Conservation (phyloP, 2,113 vertebrate genomes). For the Ondatra zibethicus region DNA sequence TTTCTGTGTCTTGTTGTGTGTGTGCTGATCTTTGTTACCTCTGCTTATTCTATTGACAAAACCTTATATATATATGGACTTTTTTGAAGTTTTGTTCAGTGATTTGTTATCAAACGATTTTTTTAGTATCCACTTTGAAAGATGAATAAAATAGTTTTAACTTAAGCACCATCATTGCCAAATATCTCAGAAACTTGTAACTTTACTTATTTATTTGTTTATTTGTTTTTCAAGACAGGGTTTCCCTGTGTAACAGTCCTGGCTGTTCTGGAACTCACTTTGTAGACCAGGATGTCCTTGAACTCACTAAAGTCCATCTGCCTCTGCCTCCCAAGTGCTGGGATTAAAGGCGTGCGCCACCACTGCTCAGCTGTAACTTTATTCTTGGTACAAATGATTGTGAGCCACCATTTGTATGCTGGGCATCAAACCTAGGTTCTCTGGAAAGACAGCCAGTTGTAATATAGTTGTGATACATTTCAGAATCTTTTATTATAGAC, state of each 20-base stretch:
- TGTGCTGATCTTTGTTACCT: not conserved
- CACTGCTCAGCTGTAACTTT: not conserved
- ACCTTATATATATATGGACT: not conserved
- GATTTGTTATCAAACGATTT: not conserved
- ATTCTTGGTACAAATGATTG: not conserved
- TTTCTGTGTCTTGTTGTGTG: not conserved
- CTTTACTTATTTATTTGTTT: not conserved
- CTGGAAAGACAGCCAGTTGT: not conserved
- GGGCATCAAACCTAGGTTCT: not conserved
- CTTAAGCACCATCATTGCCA: not conserved
- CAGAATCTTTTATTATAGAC: not conserved
- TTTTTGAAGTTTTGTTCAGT: not conserved
- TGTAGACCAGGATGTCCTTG: too few relatives aligned
- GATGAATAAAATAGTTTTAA: not conserved
- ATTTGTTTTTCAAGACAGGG: too few relatives aligned
- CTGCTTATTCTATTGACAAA: not conserved
- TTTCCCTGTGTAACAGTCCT: too few relatives aligned
- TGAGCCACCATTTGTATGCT: not conserved
- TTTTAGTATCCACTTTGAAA: not conserved
- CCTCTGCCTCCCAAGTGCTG: too few relatives aligned
- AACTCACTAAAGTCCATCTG: too few relatives aligned
- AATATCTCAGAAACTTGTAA: not conserved
- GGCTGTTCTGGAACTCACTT: too few relatives aligned
- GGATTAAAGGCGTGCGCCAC: too few relatives aligned
- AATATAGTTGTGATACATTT: not conserved